Base-by-base conservation (phyloP, 2,888 invertebrate species). In the Noctua fimbriata region DNA sequence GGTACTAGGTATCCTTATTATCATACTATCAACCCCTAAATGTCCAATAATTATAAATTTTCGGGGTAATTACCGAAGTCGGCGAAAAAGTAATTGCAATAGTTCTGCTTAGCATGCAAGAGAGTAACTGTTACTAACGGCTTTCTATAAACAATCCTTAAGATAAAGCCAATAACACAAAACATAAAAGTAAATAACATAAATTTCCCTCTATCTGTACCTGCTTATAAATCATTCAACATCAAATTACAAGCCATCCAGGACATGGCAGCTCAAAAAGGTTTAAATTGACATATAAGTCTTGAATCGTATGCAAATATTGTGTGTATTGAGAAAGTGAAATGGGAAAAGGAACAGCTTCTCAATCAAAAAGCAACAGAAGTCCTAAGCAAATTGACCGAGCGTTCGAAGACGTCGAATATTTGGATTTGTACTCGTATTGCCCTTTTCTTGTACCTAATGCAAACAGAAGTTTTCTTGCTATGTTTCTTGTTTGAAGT, bases 341-440 rank as follows among this genome's bases (percentile, higher is more conserved):
- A 89, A 89, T 85, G 82, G 80, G 83, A 87, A 87, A 82, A 88
- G 86, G 87, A 87, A 90, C 84, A 89, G 87, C 88, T 83, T 79
- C 85, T 81, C 80, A 81, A 88, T 90, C 87, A 87, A 91, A 88
- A 85, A 87, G 89, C 87, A 88, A 87, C 87, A 88, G 81, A 88
- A 83, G 90, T 92, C 95, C 95, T 95, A 95, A 95, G 93, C 92
- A 95, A 95, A 95, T 94, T 92, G 93, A 92, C 93, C 89, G 87
- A 88, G 81, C 92, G 92, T 90, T 91, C 87, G 85, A 82, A 83
- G 85, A 90, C 84, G 84, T 83, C 84, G 89, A 93, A 92, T 93
- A 91, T 92, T 92, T 91, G 90, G 89, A 91, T 93, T 93, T 90
- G 92, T 92, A 92, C 78, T 84, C 84, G 70, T 65, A 73, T 92